Conservation (phyloP, 2,888 invertebrate genomes). For the Operophtera brumata region DNA sequence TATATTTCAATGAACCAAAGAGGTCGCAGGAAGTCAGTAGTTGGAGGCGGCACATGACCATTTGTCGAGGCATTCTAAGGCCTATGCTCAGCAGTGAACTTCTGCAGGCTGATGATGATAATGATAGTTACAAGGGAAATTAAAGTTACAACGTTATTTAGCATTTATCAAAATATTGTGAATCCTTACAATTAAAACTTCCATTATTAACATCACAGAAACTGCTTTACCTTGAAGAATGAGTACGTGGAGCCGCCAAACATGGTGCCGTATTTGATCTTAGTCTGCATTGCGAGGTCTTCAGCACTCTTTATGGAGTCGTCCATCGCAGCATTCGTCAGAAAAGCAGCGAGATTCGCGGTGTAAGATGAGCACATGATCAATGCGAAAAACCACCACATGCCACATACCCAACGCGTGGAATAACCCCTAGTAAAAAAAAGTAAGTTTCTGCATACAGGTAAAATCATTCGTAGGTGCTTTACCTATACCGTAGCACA, state of each 20-base stretch:
- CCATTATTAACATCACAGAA: background rate
- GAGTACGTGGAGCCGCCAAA: constrained; percentile 92
- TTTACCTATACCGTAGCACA: no score
- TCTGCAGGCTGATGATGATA: no score
- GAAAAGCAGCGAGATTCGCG: constrained; percentile 95
- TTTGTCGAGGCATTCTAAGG: no score
- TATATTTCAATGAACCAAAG: no score
- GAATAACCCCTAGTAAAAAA: constrained; percentile 87
- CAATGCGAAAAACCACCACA: constrained; percentile 97
- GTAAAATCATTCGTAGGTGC: background rate
- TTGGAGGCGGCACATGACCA: no score
- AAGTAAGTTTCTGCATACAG: background rate
- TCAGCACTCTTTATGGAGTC: constrained; percentile 94
- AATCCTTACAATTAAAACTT: no score
- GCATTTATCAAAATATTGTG: no score
- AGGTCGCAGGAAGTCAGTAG: no score
- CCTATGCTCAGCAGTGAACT: no score
- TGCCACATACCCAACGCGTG: constrained; percentile 93
- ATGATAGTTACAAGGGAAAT: no score
- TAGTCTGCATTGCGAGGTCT: constrained; percentile 95
- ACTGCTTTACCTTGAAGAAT: constrained; percentile 90
- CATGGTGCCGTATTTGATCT: constrained; percentile 98
- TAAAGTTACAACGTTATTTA: no score
- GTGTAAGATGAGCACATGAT: constrained; percentile 98
- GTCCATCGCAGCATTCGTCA: constrained; percentile 94